These are phyloP conservation scores for Brachionus calyciflorus DNA, from an alignment of 1,140 invertebrate species.

Conservation along the genomic window DNA sequence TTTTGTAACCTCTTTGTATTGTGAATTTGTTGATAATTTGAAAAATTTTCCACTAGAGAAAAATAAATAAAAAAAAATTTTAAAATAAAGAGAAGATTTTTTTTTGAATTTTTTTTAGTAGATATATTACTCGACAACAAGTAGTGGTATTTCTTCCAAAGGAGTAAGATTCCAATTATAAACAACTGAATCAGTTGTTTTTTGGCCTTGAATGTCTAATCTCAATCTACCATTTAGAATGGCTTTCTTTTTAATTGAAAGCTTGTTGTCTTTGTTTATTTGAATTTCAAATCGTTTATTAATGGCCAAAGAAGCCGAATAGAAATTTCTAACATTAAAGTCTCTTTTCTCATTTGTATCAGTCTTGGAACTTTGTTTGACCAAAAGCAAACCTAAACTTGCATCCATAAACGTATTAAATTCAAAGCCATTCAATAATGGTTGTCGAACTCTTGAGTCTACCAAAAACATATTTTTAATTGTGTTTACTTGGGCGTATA, in stretches of 20 bases:
- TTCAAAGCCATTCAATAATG: slow-evolving; percentile 43
- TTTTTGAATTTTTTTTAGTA: not conserved
- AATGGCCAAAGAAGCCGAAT: slow-evolving; percentile 9
- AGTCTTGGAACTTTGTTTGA: slow-evolving; percentile 25
- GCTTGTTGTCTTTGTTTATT: slow-evolving; percentile 18
- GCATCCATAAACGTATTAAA: slow-evolving; percentile 34
- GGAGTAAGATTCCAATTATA: slow-evolving; percentile 40
- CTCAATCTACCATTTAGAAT: slow-evolving; percentile 17
- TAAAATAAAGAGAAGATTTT: not conserved
- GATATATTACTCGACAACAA: not conserved
- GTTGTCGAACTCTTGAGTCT: slow-evolving; percentile 41
- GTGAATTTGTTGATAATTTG: slow-evolving; percentile 18
- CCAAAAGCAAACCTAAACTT: slow-evolving; percentile 16
- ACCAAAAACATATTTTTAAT: slow-evolving; percentile 44
- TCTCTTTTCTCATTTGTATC: slow-evolving; percentile 1
- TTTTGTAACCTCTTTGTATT: slow-evolving; percentile 22
- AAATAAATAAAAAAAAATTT: too few species aligned
- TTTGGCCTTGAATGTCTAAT: slow-evolving; percentile 21
- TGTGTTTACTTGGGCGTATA: slow-evolving; percentile 43
- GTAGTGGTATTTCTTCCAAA: slow-evolving; percentile 9
- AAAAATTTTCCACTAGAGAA: slow-evolving; percentile 44
- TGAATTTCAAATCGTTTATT: slow-evolving; percentile 44
- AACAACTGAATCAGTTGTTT: not conserved
- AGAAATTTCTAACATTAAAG: slow-evolving; percentile 27
- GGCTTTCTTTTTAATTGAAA: slow-evolving; percentile 39